Evolutionary conservation across 2,888 invertebrate genomes (phyloP).

Genomic region (Anarsia innoxiella): DNA sequence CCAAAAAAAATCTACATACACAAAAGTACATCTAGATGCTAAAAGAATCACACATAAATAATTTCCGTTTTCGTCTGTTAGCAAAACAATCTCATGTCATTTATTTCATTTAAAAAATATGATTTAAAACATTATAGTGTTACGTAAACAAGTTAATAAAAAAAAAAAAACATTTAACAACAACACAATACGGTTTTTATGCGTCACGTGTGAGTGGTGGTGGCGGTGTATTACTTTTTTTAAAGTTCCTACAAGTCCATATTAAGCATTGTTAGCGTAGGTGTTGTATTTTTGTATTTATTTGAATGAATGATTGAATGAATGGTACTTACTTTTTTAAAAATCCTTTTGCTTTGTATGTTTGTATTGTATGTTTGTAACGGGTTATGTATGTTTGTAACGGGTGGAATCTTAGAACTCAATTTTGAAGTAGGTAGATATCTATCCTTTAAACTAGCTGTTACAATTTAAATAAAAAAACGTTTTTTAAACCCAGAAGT

Average conservation of each 20-base stretch:
- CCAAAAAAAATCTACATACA: slow-evolving; percentile 47
- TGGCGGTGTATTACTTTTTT: slow-evolving; percentile 28
- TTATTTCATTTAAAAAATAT: slow-evolving; percentile 40
- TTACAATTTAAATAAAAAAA: no score
- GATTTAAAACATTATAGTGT: slow-evolving; percentile 49
- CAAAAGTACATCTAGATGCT: slow-evolving; percentile 52
- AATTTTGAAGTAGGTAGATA: no score
- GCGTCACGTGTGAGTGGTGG: slow-evolving; percentile 27
- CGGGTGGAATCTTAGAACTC: no score
- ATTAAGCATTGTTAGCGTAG: background rate
- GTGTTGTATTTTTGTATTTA: no score
- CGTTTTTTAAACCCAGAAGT: no score
- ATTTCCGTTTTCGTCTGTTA: slow-evolving; percentile 55
- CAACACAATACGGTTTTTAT: slow-evolving; percentile 55
- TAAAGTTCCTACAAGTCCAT: background rate
- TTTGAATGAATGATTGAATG: no score
- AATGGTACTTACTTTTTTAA: no score
- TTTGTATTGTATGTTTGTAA: no score
- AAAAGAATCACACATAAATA: slow-evolving; percentile 72
- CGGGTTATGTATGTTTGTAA: no score
- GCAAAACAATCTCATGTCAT: slow-evolving; percentile 62
- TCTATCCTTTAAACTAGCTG: no score
- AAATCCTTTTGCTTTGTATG: no score
- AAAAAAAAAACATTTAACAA: slow-evolving; percentile 64
- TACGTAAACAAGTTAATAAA: slow-evolving; percentile 60